phyloP scores from a whole-genome alignment of 2,888 invertebrate genomes.

The Lasioglossum zephyrum region DNA sequence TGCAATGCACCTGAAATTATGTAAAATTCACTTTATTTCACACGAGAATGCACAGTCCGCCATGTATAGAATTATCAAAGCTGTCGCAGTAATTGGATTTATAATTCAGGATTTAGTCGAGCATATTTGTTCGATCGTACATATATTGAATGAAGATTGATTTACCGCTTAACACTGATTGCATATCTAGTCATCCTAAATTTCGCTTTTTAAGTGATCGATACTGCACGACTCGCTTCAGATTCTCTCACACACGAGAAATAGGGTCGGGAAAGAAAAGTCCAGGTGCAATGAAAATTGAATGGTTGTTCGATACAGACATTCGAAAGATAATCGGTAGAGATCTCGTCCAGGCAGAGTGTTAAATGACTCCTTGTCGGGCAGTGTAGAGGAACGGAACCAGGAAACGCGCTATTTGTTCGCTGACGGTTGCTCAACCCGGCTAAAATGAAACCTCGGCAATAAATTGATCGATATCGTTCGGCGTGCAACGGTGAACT shows the following conservation, averaged over 20 bases:
- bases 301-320: neutral
- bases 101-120: neutral
- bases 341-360: neutral
- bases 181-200: too few species aligned
- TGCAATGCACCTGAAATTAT: neutral
- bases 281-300: neutral
- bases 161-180: too few species aligned
- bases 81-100: neutral
- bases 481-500: constrained; percentile 4
- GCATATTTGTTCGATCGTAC: too few species aligned
- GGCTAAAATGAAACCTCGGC: neutral
- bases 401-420: constrained; percentile 4
- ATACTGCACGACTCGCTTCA: too few species aligned
- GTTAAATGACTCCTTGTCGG: neutral
- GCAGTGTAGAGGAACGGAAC: neutral
- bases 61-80: neutral
- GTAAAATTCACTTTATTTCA: neutral
- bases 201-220: too few species aligned
- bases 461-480: constrained; percentile 8
- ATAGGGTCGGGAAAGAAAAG: neutral
- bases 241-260: neutral
- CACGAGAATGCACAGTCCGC: too few species aligned
- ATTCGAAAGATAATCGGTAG: neutral
- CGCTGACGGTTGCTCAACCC: neutral
- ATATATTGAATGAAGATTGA: too few species aligned